Evolutionary conservation across 2,888 invertebrate species (phyloP).

Genomic region (Machimus atricapillus): DNA sequence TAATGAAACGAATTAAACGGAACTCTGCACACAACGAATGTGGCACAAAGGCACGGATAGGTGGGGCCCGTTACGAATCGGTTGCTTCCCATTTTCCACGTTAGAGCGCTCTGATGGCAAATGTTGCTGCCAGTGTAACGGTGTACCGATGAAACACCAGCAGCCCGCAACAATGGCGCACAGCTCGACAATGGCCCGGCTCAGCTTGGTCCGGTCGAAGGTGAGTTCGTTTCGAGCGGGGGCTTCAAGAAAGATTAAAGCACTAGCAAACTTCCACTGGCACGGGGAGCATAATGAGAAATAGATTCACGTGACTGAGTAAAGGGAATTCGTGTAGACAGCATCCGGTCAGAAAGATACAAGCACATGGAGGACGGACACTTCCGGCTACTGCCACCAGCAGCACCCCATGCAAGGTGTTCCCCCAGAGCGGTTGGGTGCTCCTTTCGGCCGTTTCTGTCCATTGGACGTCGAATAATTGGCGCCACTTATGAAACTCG

Average conservation of each 20-base stretch:
- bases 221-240: background rate
- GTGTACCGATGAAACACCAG: background rate
- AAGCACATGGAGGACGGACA: conserved; percentile 31
- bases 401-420: background rate
- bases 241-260: conserved; percentile 30
- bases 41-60: conserved; percentile 37
- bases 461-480: conserved; percentile 29
- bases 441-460: conserved; percentile 23
- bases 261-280: background rate
- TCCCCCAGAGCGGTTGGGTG: background rate
- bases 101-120: conserved; percentile 25
- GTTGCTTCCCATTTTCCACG: conserved; percentile 33
- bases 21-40: conserved; percentile 49
- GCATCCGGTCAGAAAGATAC: conserved; percentile 39
- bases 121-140: background rate
- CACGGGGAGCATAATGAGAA: conserved; percentile 28
- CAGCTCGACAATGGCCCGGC: background rate
- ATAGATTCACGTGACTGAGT: conserved; percentile 37
- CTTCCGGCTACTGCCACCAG: conserved; percentile 18
- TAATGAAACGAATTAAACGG: conserved; percentile 59
- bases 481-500: conserved; percentile 28
- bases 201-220: background rate
- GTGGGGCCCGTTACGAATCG: conserved; percentile 43
- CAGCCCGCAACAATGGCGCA: background rate
- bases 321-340: conserved; percentile 40